Base-by-base conservation (phyloP, 1,140 invertebrate species). In the Apis dorsata region DNA sequence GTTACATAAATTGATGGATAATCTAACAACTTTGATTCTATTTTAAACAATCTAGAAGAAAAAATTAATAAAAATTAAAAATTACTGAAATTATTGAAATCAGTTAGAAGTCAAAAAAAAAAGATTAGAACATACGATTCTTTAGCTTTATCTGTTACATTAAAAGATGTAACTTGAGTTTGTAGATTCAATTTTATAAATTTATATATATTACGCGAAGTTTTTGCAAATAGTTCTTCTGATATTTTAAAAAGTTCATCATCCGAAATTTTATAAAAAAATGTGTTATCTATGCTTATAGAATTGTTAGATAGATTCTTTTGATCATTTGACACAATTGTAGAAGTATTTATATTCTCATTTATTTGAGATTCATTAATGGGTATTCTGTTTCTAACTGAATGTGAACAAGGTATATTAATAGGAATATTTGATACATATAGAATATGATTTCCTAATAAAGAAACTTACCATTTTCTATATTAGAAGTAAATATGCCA, bases 1-100 rank as follows among this genome's bases (percentile, higher is more conserved):
- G 97, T 93, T 89, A 95, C 95, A 89, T 95, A 92, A 28, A 97
- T 95, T 0, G 94, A 93, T 28, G 94, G 90, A 28, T 90, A 71
- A 17, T 86, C 74, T 15, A 92, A 90, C 15, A 72, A 86, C 51
- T 88, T 90, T 70, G 85, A 83, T 10, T 85, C 79, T 72, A 88
- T 89, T n/a, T 72, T 34, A 71, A 91, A 91, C 55, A 95, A 86
- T 83, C 94, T 94, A 79, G 8, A 69, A 69, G 15, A 51, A 51
- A 12, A 44, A 21, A n/a, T 51, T 51, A 7, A n/a, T 57, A 92
- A 91, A 79, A 1, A 19, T 71, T 76, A 65, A 21, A 21, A 65
- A 44, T 59, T 1, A 51, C 17, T 28, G 28, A 79, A 12, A 15
- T 7, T 1, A 51, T 17, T 28, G 28, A 79, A 12, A 15, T 7